Percentiles rank a stretch among this genome's conserved stretches.
Evolutionary conservation across 1,140 invertebrate species (phyloP).

Genomic region (Drosophila pandora): DNA sequence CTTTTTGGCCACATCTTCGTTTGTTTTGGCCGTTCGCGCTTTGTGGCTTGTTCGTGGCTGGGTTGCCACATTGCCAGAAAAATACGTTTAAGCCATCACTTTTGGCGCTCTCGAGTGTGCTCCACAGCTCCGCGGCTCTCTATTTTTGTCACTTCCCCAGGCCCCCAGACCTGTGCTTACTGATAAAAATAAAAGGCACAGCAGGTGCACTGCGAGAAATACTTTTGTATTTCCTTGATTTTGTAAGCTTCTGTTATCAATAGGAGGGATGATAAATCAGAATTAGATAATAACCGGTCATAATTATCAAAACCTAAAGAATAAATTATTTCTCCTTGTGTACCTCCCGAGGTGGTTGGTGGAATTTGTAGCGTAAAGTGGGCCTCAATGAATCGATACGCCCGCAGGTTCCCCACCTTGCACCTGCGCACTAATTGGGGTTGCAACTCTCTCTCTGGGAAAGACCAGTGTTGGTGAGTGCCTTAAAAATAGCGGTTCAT

Average conservation of each 20-base stretch:
- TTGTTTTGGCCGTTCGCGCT: conserved; percentile 48
- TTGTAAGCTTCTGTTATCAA: background rate
- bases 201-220: conserved; percentile 2
- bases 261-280: background rate
- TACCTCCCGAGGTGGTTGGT: conserved; percentile 38
- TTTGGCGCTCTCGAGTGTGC: conserved; percentile 8
- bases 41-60: conserved; percentile 7
- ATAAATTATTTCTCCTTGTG: background rate
- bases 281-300: background rate
- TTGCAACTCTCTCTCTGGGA: background rate
- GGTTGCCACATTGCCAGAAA: conserved; percentile 48
- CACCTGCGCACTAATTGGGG: conserved; percentile 52
- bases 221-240: background rate
- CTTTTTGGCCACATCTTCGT: conserved; percentile 76
- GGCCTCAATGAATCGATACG: conserved; percentile 76
- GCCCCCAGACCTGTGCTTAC: conserved; percentile 19
- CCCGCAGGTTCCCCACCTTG: conserved; percentile 30
- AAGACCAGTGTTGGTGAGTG: conserved; percentile 50
- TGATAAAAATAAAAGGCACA: conserved; percentile 51
- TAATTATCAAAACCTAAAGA: too few species aligned
- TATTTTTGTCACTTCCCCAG: conserved; percentile 33
- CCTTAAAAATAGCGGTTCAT: conserved; percentile 4
- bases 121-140: background rate
- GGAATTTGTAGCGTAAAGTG: conserved; percentile 47
- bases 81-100: conserved; percentile 20